Evolutionary conservation across 1,140 invertebrate species (phyloP), one percentile per base, ranked within the genome.

Genomic region (Phymorhynchus buccinoides): DNA sequence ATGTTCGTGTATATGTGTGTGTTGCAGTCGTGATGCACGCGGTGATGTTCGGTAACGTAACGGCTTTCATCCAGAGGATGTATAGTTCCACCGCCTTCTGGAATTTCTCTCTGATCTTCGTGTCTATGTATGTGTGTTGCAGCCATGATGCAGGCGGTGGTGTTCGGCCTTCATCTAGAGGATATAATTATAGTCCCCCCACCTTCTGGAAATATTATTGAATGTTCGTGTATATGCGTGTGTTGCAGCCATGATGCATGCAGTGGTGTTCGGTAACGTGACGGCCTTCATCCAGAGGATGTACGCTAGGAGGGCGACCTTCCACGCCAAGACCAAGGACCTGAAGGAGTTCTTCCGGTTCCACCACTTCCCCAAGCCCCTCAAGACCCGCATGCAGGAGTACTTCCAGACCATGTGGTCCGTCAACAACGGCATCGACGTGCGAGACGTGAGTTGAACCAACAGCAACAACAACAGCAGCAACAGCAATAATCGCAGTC

Each of bases 21-120:
- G n/a, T n/a, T n/a, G 7, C 88, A 93, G 93, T 93, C 39, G 90
- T 94, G 86, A 93, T 93, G 92, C 92, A 94, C 85, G 93, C 93
- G 62, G 89, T 92, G 22, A 92, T 94, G 42, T 94, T 94, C 84
- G 93, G 93, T 88, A 94, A 94, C 83, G 93, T 94, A 71, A 93
- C 93, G 1, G 92, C 93, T 39, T 91, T 94, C 62, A 93, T 94
- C 62, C 93, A 94, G 86, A 81, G 93, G 73, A 92, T 93, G 92
- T 94, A 94, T n/a, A n/a, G n/a, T n/a, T n/a, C n/a, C n/a, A n/a
- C n/a, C n/a, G n/a, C n/a, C n/a, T n/a, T n/a, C n/a, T n/a, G n/a
- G n/a, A n/a, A n/a, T n/a, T n/a, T n/a, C n/a, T n/a, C n/a, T n/a
- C n/a, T n/a, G n/a, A n/a, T n/a, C n/a, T n/a, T n/a, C n/a, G n/a